Base-by-base conservation (phyloP, 2,797 vertebrate species). In the Euthynnus affinis region DNA sequence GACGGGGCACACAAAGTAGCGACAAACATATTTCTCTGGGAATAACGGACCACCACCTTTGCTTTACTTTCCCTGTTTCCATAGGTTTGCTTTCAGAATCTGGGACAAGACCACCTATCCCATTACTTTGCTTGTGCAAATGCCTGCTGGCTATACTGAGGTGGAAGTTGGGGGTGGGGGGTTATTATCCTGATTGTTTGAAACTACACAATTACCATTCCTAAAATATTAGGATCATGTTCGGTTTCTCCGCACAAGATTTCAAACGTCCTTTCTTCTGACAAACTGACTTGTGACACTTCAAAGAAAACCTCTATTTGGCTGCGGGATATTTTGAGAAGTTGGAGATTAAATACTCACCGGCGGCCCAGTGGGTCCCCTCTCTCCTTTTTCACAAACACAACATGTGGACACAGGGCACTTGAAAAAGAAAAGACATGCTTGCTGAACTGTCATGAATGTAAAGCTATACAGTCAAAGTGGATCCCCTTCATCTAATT, bases 321-420 rank as follows among this genome's bases (percentile, higher is more conserved):
- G 17, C 72, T 76, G 32, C 15, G 37, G 52, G 23, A 40, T 74
- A 48, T 88, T 78, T 72, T 74, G 27, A 72, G 74, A 80, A 22
- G 75, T 29, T 32, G 46, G 22, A 63, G 51, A 32, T 2, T 76
- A 48, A 78, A 84, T 89, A 96, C 97, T 98, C 91, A 98, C 97
- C 78, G 93, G 82, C 81, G 96, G 91, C 56, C 97, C 97, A 3
- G 89, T 91, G 58, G 92, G 85, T 81, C 97, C 97, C 88, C 92
- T 94, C 92, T 98, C 96, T 25, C 97, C 97, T 86, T 97, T 98
- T 85, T 97, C 96, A 91, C 97, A 98, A 49, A 93, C 87, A 86
- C 97, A 98, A 86, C 97, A 98, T 82, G 74, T 93, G 89, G 88
- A 92, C 91, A 95, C 92, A 51, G 96, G 94, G 88, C 97, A 98